Evolutionary conservation across 2,113 vertebrate genomes (phyloP).

Genomic region (Donacobius atricapilla): DNA sequence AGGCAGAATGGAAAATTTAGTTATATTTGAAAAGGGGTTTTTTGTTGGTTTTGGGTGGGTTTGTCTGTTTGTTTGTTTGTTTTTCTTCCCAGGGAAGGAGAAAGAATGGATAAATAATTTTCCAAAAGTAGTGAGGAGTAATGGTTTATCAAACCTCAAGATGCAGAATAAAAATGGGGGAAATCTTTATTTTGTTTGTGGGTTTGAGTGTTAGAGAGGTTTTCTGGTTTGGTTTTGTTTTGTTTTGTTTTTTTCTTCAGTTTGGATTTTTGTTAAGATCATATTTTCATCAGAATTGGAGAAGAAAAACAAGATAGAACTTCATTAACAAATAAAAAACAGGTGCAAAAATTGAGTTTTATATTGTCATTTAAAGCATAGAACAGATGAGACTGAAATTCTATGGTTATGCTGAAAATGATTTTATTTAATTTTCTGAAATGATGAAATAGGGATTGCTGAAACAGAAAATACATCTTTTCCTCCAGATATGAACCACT

Average conservation of each 20-base stretch:
- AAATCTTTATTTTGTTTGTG: neutral
- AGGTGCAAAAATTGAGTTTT: neutral
- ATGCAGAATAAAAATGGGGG: neutral
- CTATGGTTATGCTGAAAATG: neutral
- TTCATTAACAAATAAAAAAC: neutral
- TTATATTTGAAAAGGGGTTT: neutral
- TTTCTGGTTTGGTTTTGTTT: too few relatives aligned
- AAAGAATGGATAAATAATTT: neutral
- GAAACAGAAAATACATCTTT: neutral
- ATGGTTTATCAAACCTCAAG: neutral
- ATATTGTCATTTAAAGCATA: neutral
- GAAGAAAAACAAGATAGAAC: neutral
- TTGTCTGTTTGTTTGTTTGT: too few relatives aligned
- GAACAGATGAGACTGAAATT: neutral
- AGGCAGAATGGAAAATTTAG: neutral
- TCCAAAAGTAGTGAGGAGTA: neutral
- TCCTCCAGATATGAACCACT: neutral
- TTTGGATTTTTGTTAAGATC: neutral
- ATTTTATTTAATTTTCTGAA: neutral
- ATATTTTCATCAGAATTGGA: neutral
- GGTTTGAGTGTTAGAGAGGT: neutral
- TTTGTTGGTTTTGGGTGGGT: too few relatives aligned
- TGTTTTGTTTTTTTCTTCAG: neutral
- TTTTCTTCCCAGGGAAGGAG: neutral
- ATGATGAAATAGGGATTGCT: neutral